A percentile compares a stretch with the other conserved stretches of the same genome.
Conservation (phyloP, 2,797 vertebrate species). For the Ctenopoma multispine region DNA sequence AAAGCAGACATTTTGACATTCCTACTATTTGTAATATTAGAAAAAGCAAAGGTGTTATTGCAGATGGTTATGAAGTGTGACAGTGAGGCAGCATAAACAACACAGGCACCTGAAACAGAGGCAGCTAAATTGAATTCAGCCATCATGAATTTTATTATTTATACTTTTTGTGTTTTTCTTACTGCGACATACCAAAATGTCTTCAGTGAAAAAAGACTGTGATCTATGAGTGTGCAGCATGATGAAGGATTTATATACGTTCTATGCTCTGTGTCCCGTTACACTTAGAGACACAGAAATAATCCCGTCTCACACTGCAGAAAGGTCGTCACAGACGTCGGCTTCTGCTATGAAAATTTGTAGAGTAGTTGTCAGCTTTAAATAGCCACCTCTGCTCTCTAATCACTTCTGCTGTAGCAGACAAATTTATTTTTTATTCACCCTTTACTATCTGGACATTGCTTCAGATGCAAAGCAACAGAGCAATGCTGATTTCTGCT, state of each 20-base stretch:
- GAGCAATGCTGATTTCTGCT: conserved; percentile 2
- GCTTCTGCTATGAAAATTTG: not conserved
- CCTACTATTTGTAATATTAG: not conserved
- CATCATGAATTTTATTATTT: not conserved
- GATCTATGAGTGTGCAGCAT: not conserved
- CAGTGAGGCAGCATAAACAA: not conserved
- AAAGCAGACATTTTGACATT: not conserved
- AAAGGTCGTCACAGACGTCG: not conserved
- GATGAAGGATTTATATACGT: not conserved
- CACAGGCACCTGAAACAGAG: not conserved
- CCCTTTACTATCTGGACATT: not conserved
- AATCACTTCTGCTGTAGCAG: not conserved
- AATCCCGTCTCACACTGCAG: not conserved
- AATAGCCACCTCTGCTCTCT: not conserved
- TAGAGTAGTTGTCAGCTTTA: not conserved
- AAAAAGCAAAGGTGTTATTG: not conserved
- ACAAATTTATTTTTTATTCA: not conserved
- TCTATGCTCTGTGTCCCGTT: too few relatives aligned
- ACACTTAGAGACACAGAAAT: not conserved
- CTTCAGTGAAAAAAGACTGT: not conserved
- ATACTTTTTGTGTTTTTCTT: not conserved
- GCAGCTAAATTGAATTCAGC: not conserved
- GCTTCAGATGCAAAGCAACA: conserved; percentile 2
- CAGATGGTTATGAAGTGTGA: not conserved
- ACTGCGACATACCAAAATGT: not conserved